These are phyloP conservation scores for Neocrepidodera transversa DNA, from an alignment of 2,888 invertebrate genomes.

Conservation along the genomic window DNA sequence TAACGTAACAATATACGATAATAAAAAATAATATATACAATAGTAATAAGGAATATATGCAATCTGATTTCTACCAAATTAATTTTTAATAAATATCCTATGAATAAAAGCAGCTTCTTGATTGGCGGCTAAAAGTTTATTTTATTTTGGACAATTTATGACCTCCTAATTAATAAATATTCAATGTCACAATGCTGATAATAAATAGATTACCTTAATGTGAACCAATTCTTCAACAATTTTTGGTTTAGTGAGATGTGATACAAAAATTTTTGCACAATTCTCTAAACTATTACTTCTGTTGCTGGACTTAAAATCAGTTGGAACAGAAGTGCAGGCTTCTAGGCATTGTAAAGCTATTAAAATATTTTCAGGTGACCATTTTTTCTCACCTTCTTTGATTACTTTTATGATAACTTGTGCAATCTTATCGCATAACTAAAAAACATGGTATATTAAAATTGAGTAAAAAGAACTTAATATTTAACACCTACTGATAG, in stretches of 20 bases:
- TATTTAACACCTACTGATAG: conserved; percentile 37
- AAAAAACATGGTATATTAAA: conserved; percentile 24
- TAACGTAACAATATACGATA: no score
- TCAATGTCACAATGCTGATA: no score
- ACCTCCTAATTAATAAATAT: no score
- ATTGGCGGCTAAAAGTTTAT: no score
- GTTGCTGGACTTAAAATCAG: conserved; percentile 28
- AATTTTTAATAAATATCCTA: no score
- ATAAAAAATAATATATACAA: no score
- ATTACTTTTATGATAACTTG: conserved; percentile 33
- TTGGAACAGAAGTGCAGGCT: conserved; percentile 46
- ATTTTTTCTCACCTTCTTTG: conserved; percentile 13
- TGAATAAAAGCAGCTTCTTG: no score
- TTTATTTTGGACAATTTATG: no score
- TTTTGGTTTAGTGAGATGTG: conserved; percentile 56
- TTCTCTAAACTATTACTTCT: conserved; percentile 46
- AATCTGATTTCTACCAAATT: no score
- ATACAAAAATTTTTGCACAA: conserved; percentile 59
- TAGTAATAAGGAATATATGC: no score
- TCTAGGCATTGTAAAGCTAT: conserved; percentile 54
- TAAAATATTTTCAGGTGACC: conserved; percentile 42
- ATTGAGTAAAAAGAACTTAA: neutral
- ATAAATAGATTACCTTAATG: conserved; percentile 65
- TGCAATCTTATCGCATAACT: conserved; percentile 45
- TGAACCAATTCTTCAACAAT: conserved; percentile 61